Percentiles rank a stretch among this genome's conserved stretches.
phyloP scores from a whole-genome alignment of 2,113 vertebrate genomes.

The Hippocampus abdominalis region DNA sequence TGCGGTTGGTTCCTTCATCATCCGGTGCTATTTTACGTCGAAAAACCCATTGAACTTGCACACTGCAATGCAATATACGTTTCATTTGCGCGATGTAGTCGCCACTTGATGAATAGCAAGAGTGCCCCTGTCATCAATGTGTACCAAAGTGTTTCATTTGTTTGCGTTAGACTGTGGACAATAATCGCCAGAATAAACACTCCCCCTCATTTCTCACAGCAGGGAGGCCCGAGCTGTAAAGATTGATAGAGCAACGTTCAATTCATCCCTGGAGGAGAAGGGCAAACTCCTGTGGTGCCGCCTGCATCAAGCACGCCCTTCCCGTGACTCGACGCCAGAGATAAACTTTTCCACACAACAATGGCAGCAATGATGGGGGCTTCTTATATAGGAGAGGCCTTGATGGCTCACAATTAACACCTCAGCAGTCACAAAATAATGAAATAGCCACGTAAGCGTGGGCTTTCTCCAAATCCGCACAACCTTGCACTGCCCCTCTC shows the following conservation, averaged over 20 bases:
- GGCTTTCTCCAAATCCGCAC: constrained; percentile 27
- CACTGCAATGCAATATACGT: constrained; percentile 8
- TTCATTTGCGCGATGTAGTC: constrained; percentile 18
- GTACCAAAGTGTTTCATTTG: constrained; percentile 42
- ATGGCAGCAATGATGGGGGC: constrained; percentile 45
- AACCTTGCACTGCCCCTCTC: constrained; percentile 63
- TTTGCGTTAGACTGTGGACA: constrained; percentile 57
- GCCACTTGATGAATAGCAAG: constrained; percentile 10
- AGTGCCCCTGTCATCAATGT: constrained; percentile 38
- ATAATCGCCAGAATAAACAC: constrained; percentile 65
- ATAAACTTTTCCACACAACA: constrained; percentile 65
- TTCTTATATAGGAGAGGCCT: constrained; percentile 58
- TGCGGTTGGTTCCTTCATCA: not conserved
- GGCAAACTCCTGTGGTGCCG: constrained; percentile 61
- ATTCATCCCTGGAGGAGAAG: constrained; percentile 67
- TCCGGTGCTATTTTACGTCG: constrained; percentile 18
- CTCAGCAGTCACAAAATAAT: constrained; percentile 47
- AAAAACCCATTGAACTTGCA: constrained; percentile 11
- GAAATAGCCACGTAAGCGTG: constrained; percentile 57
- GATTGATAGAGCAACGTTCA: constrained; percentile 73
- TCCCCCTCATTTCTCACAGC: constrained; percentile 68
- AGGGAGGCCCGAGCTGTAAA: constrained; percentile 66
- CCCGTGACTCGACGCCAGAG: constrained; percentile 58
- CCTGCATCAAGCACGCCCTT: constrained; percentile 56
- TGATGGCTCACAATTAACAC: constrained; percentile 66